Percentiles rank a stretch among this genome's conserved stretches.
Conservation (phyloP, 2,888 invertebrate species). For the Monoplex corrugatus region DNA sequence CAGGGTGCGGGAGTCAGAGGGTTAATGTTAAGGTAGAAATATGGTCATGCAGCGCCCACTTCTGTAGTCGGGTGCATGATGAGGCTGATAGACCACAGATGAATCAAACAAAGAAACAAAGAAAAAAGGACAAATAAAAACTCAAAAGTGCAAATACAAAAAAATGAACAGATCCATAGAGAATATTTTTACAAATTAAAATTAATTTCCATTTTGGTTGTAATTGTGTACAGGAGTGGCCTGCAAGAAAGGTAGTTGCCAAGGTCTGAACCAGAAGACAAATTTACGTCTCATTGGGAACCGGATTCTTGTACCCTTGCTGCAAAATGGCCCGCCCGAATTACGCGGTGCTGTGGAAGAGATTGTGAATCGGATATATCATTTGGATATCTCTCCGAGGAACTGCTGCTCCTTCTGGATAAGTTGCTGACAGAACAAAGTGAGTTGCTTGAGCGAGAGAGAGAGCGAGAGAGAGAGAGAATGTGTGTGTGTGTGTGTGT, state of each 20-base stretch:
- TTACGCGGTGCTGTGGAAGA: conserved; percentile 48
- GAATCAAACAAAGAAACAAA: too few species aligned
- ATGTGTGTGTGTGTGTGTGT: background rate
- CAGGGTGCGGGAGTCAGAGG: too few species aligned
- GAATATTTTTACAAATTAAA: too few species aligned
- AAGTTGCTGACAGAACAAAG: conserved; percentile 56
- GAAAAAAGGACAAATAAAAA: too few species aligned
- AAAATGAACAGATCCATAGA: too few species aligned
- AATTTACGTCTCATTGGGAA: conserved; percentile 61
- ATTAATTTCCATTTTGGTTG: background rate
- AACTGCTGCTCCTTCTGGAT: conserved; percentile 58
- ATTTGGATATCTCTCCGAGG: conserved; percentile 55
- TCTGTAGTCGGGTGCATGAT: too few species aligned
- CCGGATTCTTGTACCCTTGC: conserved; percentile 60
- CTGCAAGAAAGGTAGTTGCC: conserved; percentile 65
- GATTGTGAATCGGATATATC: conserved; percentile 52
- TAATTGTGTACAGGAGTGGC: conserved; percentile 59
- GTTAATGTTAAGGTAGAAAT: too few species aligned
- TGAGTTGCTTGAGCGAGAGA: conserved; percentile 31
- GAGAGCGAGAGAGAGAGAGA: background rate
- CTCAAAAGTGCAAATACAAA: too few species aligned
- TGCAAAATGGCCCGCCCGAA: conserved; percentile 57
- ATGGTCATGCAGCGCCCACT: too few species aligned
- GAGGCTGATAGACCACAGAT: too few species aligned
- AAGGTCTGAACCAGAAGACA: conserved; percentile 63